Conservation (phyloP, 2,888 invertebrate genomes). For the Euspilapteryx auroguttella region DNA sequence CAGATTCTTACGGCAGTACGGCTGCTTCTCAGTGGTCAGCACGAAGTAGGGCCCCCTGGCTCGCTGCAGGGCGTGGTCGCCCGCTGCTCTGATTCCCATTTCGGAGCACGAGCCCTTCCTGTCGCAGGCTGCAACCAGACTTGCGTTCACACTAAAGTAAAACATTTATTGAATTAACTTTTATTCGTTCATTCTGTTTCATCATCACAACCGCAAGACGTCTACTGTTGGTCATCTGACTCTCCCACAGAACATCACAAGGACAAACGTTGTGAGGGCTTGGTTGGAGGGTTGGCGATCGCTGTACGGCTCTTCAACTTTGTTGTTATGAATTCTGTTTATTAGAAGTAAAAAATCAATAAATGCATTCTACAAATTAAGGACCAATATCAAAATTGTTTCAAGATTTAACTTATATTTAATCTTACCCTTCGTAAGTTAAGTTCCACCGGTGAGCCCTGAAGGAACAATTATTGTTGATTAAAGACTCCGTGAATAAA, state of each 20-base stretch:
- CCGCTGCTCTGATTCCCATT: conserved; percentile 56
- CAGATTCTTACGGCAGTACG: conserved; percentile 63
- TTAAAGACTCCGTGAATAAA: conserved; percentile 61
- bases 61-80: conserved; percentile 18
- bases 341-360: too few species aligned
- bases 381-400: too few species aligned
- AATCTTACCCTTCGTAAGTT: conserved; percentile 43
- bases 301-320: too few species aligned
- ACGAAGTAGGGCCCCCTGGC: conserved; percentile 54
- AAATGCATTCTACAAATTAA: too few species aligned
- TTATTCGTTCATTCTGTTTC: too few species aligned
- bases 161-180: conserved; percentile 1
- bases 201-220: too few species aligned
- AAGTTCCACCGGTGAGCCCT: conserved; percentile 56
- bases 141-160: conserved; percentile 35
- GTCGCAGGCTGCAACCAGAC: conserved; percentile 30
- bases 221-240: too few species aligned
- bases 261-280: too few species aligned
- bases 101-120: conserved; percentile 36
- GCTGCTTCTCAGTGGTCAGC: conserved; percentile 45
- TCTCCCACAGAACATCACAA: too few species aligned
- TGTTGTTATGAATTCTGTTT: too few species aligned
- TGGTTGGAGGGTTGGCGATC: too few species aligned
- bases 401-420: too few species aligned
- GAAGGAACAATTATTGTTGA: conserved; percentile 52